Evolutionary conservation across 2,113 vertebrate genomes (phyloP), one percentile per base, ranked within the genome.

Genomic region (Cyprinodon tularosa): DNA sequence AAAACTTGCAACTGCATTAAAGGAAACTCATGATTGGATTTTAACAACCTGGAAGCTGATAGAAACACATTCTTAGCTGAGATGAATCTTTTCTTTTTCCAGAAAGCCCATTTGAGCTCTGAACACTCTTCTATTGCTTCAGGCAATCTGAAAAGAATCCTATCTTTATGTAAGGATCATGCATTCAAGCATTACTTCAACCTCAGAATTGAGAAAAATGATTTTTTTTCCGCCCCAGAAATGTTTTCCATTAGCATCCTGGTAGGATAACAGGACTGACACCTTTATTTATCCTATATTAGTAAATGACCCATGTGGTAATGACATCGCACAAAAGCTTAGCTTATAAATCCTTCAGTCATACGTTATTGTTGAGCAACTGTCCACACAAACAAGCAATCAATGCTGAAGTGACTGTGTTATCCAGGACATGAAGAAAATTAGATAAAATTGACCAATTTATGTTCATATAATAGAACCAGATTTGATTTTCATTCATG

Each of bases 401-500:
- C 60, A 42, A 20, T 20, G 12, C 64, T 42, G 37, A 39, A 66
- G 38, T n/a, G 50, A 4, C 10, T 22, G 13, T 47, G 37, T 70
- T n/a, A 37, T 38, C 59, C 63, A 11, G 12, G 20, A 22, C 14
- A 3, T 3, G 10, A 50, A 20, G 14, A 38, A 44, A 42, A 37
- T 12, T 42, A 53, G 29, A 22, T 13, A 40, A 39, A 22, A 14
- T 73, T 65, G 72, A 40, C 50, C 22, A 14, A n/a, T 68, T 15
- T 78, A 13, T 47, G 57, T 77, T 64, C 45, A 22, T 29, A 37
- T 37, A 72, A 62, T 2, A 3, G 42, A 68, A 77, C 47, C 14
- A 74, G 20, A 38, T 74, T 68, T 42, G 50, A 63, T 50, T 66
- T 67, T 72, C 76, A 70, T 62, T 71, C 29, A 60, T 63, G 62